These are phyloP conservation scores for Drosophila merina DNA, from an alignment of 2,888 invertebrate genomes.

Conservation along the genomic window DNA sequence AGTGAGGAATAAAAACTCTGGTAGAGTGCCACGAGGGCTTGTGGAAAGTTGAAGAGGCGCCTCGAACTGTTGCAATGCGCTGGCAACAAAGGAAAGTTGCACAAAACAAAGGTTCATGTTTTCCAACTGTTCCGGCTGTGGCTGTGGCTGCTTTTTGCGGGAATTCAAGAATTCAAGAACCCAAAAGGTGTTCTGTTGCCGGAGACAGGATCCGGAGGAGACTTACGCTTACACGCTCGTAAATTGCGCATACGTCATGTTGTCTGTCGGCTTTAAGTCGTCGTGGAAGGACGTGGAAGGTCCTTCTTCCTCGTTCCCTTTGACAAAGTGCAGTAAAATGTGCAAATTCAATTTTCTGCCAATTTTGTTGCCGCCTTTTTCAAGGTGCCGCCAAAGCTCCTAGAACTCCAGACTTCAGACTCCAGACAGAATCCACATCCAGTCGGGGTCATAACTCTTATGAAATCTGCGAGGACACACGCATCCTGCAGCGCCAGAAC, in stretches of 20 bases:
- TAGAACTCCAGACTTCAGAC: slow-evolving; percentile 8
- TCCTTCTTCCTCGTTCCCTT: slow-evolving; percentile 7
- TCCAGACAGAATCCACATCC: slow-evolving; percentile 1
- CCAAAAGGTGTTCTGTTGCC: too few relatives aligned
- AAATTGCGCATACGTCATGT: slow-evolving; percentile 53
- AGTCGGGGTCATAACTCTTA: slow-evolving; percentile 68
- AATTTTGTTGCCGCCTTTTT: slow-evolving; percentile 50
- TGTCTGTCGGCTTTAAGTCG: slow-evolving; percentile 58
- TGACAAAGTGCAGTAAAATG: slow-evolving; percentile 72
- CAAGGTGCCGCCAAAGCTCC: slow-evolving; percentile 30
- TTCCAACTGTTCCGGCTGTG: not conserved
- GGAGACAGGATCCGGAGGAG: not conserved
- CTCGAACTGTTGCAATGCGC: slow-evolving; percentile 5
- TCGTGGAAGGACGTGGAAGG: too few relatives aligned
- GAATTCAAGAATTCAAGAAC: slow-evolving; percentile 4
- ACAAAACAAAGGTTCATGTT: not conserved
- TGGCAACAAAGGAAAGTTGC: not conserved
- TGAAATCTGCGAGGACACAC: slow-evolving; percentile 74
- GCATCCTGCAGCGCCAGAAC: slow-evolving; percentile 60
- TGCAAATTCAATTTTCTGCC: slow-evolving; percentile 74
- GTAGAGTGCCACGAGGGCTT: not conserved
- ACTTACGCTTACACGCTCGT: not conserved
- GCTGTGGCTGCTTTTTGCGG: not conserved
- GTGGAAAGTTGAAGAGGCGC: not conserved
- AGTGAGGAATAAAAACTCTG: slow-evolving; percentile 1